Evolutionary conservation across 2,797 vertebrate species (phyloP).

Genomic region (Bufotes viridis): DNA sequence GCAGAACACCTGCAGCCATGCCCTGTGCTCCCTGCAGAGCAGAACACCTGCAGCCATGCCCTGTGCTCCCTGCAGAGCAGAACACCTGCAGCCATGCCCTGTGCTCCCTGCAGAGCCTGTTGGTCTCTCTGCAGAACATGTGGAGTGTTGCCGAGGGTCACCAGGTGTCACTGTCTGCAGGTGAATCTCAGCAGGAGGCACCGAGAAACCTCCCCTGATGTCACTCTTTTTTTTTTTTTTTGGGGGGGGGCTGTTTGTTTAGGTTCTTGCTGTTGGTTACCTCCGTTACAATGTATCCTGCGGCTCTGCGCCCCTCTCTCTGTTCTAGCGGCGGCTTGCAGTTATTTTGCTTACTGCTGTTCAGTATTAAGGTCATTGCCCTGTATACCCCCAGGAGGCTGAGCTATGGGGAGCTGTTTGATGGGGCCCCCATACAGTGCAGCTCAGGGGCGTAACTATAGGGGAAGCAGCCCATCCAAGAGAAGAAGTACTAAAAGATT

Average conservation of each 20-base stretch:
- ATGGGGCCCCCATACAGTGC: background rate
- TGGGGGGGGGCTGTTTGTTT: background rate
- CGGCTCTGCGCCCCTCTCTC: background rate
- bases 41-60: no score
- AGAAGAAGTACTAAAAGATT: no score
- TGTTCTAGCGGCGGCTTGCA: background rate
- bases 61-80: background rate
- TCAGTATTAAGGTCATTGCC: background rate
- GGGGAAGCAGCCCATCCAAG: no score
- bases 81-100: no score
- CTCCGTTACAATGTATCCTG: background rate
- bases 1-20: no score
- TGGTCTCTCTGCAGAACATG: background rate
- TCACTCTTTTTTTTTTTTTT: no score
- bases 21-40: background rate
- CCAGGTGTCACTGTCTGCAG: no score
- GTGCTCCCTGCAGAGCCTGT: background rate
- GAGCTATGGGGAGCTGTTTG: background rate
- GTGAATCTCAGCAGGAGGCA: no score
- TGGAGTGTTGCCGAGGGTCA: background rate
- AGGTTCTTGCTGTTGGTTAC: background rate
- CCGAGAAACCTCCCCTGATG: no score
- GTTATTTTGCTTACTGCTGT: background rate
- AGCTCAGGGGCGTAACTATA: no score
- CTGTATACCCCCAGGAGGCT: background rate